These are phyloP conservation scores for Rhinopomastus cyanomelas DNA, from an alignment of 2,113 vertebrate genomes.

Conservation along the genomic window DNA sequence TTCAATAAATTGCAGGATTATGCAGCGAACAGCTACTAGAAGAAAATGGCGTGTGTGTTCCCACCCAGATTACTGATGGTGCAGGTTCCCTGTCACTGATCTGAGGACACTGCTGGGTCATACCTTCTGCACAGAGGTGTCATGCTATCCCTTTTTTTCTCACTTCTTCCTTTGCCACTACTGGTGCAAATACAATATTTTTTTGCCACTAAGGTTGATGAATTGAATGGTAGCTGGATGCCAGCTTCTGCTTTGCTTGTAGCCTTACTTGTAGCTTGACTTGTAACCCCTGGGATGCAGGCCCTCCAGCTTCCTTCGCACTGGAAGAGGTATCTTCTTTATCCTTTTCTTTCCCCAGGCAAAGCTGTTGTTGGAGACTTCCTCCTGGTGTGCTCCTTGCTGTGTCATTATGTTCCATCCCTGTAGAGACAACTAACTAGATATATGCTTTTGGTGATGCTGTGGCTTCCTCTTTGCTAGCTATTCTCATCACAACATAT, in stretches of 20 bases:
- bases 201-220: not conserved
- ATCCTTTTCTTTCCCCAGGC: not conserved
- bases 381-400: not conserved
- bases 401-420: not conserved
- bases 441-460: not conserved
- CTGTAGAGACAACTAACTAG: fast-evolving
- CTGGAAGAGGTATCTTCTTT: not conserved
- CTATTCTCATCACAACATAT: not conserved
- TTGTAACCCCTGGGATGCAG: not conserved
- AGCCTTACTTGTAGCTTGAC: not conserved
- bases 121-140: not conserved
- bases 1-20: not conserved
- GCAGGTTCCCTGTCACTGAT: not conserved
- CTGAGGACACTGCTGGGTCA: not conserved
- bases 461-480: not conserved
- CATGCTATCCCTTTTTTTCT: not conserved
- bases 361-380: fast-evolving
- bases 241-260: not conserved
- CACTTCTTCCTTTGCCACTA: not conserved
- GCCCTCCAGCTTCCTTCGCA: not conserved
- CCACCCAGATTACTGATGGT: not conserved
- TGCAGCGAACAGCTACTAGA: not conserved
- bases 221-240: not conserved
- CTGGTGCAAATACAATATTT: not conserved
- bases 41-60: not conserved